Percentiles rank a stretch among this genome's conserved stretches.
phyloP scores from a whole-genome alignment of 2,888 invertebrate genomes.

The Oscheius onirici region DNA sequence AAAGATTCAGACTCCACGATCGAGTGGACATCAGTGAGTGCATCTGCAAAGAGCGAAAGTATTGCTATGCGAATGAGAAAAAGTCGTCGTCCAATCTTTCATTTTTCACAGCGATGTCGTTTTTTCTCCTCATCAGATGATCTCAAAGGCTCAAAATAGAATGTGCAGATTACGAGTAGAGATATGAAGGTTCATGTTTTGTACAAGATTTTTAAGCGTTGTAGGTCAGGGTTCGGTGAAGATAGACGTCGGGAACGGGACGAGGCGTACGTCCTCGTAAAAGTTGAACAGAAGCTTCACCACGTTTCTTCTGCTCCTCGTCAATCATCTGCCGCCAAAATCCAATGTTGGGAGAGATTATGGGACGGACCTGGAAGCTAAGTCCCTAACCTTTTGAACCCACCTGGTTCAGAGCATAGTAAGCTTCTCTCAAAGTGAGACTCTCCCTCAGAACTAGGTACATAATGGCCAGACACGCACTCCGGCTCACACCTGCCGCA shows the following conservation, averaged over 20 bases:
- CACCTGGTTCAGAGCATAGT: slow-evolving; percentile 49
- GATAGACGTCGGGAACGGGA: slow-evolving; percentile 64
- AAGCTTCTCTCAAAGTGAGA: slow-evolving; percentile 48
- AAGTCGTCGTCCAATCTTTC: not conserved
- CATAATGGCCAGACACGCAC: slow-evolving; percentile 47
- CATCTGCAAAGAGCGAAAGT: slow-evolving; percentile 61
- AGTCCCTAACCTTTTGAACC: not conserved
- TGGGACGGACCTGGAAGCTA: slow-evolving; percentile 44
- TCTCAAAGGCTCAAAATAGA: slow-evolving; percentile 5
- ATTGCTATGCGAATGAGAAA: slow-evolving; percentile 55
- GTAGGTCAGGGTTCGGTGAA: slow-evolving; percentile 42
- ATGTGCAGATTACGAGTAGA: slow-evolving; percentile 7
- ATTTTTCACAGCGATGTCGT: not conserved
- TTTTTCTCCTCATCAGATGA: slow-evolving; percentile 8
- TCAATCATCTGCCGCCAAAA: slow-evolving; percentile 61
- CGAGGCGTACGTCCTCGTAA: slow-evolving; percentile 62
- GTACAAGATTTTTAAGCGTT: slow-evolving; percentile 4
- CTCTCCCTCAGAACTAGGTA: slow-evolving; percentile 47
- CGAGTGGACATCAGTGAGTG: slow-evolving; percentile 66
- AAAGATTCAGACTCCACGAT: slow-evolving; percentile 55
- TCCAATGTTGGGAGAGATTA: slow-evolving; percentile 54
- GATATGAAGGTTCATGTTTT: not conserved
- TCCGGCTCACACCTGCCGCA: slow-evolving; percentile 55
- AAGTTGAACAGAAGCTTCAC: slow-evolving; percentile 60
- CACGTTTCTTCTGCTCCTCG: slow-evolving; percentile 40